Evolutionary conservation across 1,140 invertebrate genomes (phyloP).

Genomic region (Leptinotarsa defecta): DNA sequence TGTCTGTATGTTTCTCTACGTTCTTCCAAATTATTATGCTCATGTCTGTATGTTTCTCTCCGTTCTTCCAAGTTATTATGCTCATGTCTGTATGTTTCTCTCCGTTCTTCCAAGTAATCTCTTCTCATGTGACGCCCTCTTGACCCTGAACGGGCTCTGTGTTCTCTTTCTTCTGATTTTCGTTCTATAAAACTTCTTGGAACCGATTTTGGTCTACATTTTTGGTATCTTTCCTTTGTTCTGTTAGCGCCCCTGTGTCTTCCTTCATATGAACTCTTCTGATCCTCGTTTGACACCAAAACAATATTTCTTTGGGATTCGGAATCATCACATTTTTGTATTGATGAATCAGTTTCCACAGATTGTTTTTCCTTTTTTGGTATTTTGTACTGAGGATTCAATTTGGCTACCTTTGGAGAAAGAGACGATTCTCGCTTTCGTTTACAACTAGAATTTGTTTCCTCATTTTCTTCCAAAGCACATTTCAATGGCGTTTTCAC

Average conservation of each 20-base stretch:
- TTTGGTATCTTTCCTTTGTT: not conserved
- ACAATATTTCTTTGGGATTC: not conserved
- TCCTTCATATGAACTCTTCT: not conserved
- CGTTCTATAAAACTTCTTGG: not conserved
- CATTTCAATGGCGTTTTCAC: no score
- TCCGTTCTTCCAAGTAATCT: no score
- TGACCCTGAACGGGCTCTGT: not conserved
- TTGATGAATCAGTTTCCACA: not conserved
- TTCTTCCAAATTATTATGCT: no score
- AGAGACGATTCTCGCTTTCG: not conserved
- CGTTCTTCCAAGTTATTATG: no score
- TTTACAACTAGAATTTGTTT: not conserved
- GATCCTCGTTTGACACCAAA: not conserved
- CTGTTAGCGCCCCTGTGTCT: not conserved
- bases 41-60: no score
- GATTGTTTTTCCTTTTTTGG: not conserved
- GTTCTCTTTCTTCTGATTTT: not conserved
- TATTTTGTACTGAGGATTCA: not conserved
- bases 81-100: no score
- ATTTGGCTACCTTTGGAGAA: not conserved
- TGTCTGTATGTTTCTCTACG: no score
- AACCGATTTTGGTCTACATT: not conserved
- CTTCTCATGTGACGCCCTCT: not conserved
- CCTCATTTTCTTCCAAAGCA: not conserved
- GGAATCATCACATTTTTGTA: not conserved